Evolutionary conservation across 1,140 invertebrate species (phyloP), one percentile per base, ranked within the genome.

Genomic region (Drosophila setifemur): DNA sequence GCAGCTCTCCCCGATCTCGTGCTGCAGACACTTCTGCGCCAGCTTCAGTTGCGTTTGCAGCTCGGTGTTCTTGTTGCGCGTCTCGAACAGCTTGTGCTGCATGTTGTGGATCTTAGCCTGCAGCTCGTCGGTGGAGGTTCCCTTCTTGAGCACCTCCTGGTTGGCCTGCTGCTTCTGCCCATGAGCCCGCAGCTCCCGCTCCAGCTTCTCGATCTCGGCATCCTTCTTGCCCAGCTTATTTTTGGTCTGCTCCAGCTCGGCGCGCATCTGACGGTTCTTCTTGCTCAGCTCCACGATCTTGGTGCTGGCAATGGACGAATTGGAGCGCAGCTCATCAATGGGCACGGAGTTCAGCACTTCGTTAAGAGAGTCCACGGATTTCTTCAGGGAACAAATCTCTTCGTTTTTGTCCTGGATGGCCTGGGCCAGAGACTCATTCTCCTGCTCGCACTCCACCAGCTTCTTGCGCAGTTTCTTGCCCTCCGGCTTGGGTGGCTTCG

Each of bases 61-160:
- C 76, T 93, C 92, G 3, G 93, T 86, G 82, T 93, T 93, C 68
- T 91, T 91, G 87, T 95, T 95, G 88, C 93, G 93, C 7, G 91
- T 92, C 53, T 95, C 94, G 37, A 92, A 93, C 1, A 95, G 89
- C 82, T 95, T 95, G 50, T 92, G 92, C 61, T 93, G 93, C 1
- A 93, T 89, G 28, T 76, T 74, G 25, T 90, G 89, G 0, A 95
- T 70, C 91, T 94, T 95, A 7, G 92, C 92, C 33, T 92, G 93
- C 0, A 95, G 70, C 29, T 92, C 91, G 87, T 94, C 94, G 4
- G 43, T 28, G 9, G 49, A 25, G 16, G 16, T 66, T 18, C 57
- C 45, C 23, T 81, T 79, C 26, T 70, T 86, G 0, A 61, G 14
- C 0, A 52, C 0, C 4, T 89, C 81, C 18, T 43, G 43, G 11